Evolutionary conservation across 2,113 vertebrate genomes (phyloP).

Genomic region (Sorex araneus): DNA sequence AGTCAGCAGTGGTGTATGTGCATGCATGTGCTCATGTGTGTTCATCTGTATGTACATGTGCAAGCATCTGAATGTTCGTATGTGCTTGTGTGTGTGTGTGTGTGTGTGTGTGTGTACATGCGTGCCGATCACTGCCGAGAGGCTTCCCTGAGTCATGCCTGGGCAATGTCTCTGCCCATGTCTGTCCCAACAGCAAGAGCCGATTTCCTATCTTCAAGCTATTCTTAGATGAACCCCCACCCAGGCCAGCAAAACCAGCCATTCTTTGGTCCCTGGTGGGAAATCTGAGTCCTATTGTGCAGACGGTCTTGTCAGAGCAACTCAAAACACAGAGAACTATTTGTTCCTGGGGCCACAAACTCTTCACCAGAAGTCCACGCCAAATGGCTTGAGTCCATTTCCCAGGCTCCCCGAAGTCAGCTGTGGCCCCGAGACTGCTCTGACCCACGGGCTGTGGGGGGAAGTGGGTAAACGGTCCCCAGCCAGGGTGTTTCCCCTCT

Average conservation of each 20-base stretch:
- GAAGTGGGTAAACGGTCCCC: not conserved
- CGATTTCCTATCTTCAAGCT: not conserved
- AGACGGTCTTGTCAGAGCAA: not conserved
- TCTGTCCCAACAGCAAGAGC: not conserved
- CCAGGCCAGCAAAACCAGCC: not conserved
- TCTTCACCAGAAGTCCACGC: not conserved
- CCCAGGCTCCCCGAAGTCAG: not conserved
- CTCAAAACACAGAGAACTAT: slow-evolving; percentile 11
- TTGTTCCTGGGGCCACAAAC: not conserved
- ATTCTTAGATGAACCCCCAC: not conserved
- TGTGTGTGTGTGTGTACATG: not conserved
- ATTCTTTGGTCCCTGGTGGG: not conserved
- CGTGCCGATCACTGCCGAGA: no score
- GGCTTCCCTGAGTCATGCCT: not conserved
- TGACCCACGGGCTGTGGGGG: not conserved
- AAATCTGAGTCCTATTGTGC: not conserved
- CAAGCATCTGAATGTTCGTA: no score
- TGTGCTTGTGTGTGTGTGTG: no score
- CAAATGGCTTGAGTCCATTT: not conserved
- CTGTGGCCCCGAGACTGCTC: not conserved
- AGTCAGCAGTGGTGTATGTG: not conserved
- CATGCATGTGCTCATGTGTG: no score
- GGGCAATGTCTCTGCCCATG: not conserved
- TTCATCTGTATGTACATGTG: no score
- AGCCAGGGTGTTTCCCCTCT: not conserved